Evolutionary conservation across 2,113 vertebrate genomes (phyloP), one percentile per base, ranked within the genome.

Genomic region (Odontophorus gujanensis): DNA sequence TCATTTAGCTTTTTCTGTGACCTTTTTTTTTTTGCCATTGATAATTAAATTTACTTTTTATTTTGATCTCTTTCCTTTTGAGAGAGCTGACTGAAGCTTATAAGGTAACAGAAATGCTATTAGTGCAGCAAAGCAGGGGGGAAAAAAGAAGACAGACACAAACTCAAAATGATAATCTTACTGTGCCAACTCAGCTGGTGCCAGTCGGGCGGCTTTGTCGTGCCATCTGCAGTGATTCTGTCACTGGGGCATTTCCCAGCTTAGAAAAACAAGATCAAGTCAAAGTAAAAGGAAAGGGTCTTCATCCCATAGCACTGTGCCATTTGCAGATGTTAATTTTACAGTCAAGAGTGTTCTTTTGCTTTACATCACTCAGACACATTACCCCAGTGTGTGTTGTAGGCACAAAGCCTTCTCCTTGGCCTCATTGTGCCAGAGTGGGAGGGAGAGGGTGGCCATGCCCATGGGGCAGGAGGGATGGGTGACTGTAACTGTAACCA

Each of bases 101-200:
- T 22, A 36, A 14, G 59, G 47, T 73, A 91, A 92, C 61, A 85
- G 69, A 90, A 90, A 89, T 67, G 67, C 43, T 95, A 75, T 87
- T 94, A 94, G 66, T 72, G 89, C 91, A 80, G 94, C 47, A 95
- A 89, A 92, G 76, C 26, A 80, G 47, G 24, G 11, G 11, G 15
- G 43, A 66, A 89, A 87, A 74, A 69, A 79, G 87, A 68, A 93
- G 86, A 75, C 69, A 90, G 86, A 81, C 83, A 79, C 76, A 89
- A 95, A 96, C 74, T 95, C 0, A 0, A 94, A 95, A 85, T 81
- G 94, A 91, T 91, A 81, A 92, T 87, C 92, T 84, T 87, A 59
- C 85, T 63, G 76, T 89, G 91, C 95, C 94, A 94, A 48, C 90
- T 92, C 94, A 93, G 85, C 91, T 94, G 93, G 93, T 94, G 91